Evolutionary conservation across 1,140 invertebrate species (phyloP).

Genomic region (Caenorhabditis inopinata): DNA sequence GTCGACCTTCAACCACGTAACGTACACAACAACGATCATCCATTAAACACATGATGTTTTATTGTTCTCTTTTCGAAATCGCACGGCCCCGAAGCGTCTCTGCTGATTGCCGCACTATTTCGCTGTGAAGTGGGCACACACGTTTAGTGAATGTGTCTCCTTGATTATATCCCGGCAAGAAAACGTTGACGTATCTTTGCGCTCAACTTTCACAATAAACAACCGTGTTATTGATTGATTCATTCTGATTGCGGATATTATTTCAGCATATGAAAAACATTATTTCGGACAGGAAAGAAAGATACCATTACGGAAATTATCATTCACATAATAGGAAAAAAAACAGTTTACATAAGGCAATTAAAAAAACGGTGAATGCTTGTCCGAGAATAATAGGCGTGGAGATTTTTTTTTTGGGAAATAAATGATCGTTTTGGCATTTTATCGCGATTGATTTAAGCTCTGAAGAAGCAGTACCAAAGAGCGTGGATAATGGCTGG

Average conservation of each 20-base stretch:
- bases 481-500: constrained; percentile 52
- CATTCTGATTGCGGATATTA: too few relatives aligned
- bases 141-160: not conserved
- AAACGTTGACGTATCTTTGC: not conserved
- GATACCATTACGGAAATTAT: not conserved
- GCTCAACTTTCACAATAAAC: not conserved
- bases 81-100: not conserved
- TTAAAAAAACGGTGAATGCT: constrained; percentile 13
- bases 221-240: not conserved
- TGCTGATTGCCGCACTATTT: constrained; percentile 21
- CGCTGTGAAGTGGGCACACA: constrained; percentile 14
- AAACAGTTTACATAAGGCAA: not conserved
- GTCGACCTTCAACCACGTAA: constrained; percentile 28
- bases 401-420: not conserved
- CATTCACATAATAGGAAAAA: not conserved
- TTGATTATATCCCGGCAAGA: not conserved
- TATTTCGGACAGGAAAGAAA: too few relatives aligned
- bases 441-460: not conserved
- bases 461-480: constrained; percentile 45
- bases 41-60: constrained; percentile 4
- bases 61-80: constrained; percentile 31
- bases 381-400: not conserved
- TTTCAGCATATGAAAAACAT: too few relatives aligned
- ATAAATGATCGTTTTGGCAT: not conserved
- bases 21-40: constrained; percentile 30